Evolutionary conservation across 2,797 vertebrate genomes (phyloP).

Genomic region (Syndactyla subalaris): DNA sequence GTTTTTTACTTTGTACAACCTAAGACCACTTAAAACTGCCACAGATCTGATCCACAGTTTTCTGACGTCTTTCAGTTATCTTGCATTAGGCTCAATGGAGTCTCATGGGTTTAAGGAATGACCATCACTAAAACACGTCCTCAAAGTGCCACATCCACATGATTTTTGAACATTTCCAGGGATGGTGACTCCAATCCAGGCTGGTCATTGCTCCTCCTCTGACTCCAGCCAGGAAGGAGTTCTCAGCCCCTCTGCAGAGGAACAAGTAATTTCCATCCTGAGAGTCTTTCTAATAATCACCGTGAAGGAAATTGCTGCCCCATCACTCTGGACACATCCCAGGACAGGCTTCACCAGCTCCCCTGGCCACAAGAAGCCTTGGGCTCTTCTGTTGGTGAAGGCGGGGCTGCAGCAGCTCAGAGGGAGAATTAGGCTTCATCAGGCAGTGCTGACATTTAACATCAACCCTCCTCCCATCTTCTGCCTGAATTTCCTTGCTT

Average conservation of each 20-base stretch:
- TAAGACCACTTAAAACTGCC: neutral
- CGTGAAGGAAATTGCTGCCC: fast-evolving
- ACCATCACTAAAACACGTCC: neutral
- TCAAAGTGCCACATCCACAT: neutral
- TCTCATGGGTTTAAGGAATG: neutral
- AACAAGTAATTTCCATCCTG: fast-evolving
- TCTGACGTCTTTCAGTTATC: neutral
- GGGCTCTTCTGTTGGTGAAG: fast-evolving
- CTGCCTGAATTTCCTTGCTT: conserved; percentile 4
- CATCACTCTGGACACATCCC: neutral
- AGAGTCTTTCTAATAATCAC: neutral
- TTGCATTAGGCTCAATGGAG: neutral
- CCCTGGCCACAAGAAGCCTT: fast-evolving
- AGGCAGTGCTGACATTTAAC: conserved; percentile 44
- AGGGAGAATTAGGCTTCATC: conserved; percentile 3
- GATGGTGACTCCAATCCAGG: neutral
- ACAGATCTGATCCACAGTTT: neutral
- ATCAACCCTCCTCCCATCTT: neutral
- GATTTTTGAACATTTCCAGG: neutral
- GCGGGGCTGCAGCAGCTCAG: neutral
- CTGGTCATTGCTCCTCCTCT: neutral
- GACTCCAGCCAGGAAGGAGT: fast-evolving
- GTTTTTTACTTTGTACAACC: neutral
- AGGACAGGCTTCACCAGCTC: neutral
- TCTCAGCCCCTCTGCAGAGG: neutral